Evolutionary conservation across 2,797 vertebrate genomes (phyloP), one percentile per base, ranked within the genome.

Genomic region (Tympanoctomys barrerae): DNA sequence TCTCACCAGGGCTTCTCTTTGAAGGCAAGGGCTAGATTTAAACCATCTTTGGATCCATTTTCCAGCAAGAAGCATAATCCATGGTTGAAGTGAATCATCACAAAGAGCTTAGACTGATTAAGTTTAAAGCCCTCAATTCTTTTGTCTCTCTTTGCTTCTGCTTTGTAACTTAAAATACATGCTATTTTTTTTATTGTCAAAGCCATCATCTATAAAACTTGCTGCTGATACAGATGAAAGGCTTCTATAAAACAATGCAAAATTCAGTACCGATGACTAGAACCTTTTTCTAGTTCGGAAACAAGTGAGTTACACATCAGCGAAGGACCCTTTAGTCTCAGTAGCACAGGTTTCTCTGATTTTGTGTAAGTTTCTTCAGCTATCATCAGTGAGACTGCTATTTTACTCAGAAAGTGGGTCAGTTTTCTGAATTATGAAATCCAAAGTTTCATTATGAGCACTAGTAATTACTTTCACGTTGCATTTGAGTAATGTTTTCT

Each of bases 391-490:
- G 36, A 89, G 14, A 54, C 52, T 80, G n/a, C 24, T 91, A 19
- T 75, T 84, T 94, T 96, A 83, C 88, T 97, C 11, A 92, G 81
- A 73, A 97, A 96, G 11, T 91, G 68, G 68, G 62, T 84, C 96
- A 26, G 8, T 83, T 94, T 95, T 89, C 88, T 97, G 90, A 90
- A 78, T 57, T 97, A 75, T 90, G 75, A 94, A 89, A 54, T 61
- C 80, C 91, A 83, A 81, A 33, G 24, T 84, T 92, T 88, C 81
- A 89, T 94, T 61, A 89, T 57, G 75, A 52, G 7, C 10, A 31
- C 33, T 39, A n/a, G n/a, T n/a, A 18, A 77, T 22, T 36, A 59
- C 75, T 68, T 94, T 54, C 52, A 75, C 83, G 19, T 75, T 80
- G 59, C 52, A 36, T 33, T 90, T 87, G 73, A 90, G 7, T 77